phyloP scores from a whole-genome alignment of 2,888 invertebrate genomes.

The Cephonodes hylas region DNA sequence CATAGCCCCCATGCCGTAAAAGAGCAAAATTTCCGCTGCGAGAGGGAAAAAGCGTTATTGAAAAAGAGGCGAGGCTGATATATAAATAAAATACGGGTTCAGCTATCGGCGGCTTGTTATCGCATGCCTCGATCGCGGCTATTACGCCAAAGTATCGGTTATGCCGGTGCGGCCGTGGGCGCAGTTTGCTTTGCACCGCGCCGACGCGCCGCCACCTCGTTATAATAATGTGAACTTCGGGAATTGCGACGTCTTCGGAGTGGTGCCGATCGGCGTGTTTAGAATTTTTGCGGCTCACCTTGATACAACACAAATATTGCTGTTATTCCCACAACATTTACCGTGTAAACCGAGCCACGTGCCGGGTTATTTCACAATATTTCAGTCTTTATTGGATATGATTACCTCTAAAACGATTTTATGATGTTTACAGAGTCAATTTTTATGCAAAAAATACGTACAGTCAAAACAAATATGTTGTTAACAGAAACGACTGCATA shows the following conservation, averaged over 20 bases:
- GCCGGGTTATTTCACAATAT: neutral
- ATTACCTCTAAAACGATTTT: no score
- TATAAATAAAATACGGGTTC: slow-evolving; percentile 82
- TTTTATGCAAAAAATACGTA: neutral
- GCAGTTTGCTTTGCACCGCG: slow-evolving; percentile 73
- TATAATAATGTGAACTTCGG: slow-evolving; percentile 81
- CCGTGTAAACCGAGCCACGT: neutral
- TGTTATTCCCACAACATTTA: slow-evolving; percentile 1
- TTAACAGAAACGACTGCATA: slow-evolving; percentile 41
- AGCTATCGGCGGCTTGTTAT: slow-evolving; percentile 81
- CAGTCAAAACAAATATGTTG: neutral
- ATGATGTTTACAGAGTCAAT: no score
- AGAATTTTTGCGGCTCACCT: slow-evolving; percentile 12
- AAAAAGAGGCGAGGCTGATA: slow-evolving; percentile 77
- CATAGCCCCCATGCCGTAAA: slow-evolving; percentile 71
- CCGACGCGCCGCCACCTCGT: slow-evolving; percentile 74
- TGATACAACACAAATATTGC: slow-evolving; percentile 1
- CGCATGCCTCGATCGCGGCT: slow-evolving; percentile 76
- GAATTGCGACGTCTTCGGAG: slow-evolving; percentile 74
- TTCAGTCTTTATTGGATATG: no score
- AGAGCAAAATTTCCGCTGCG: slow-evolving; percentile 75
- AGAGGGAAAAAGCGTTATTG: slow-evolving; percentile 78
- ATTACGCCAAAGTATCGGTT: slow-evolving; percentile 77
- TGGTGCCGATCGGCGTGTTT: slow-evolving; percentile 20
- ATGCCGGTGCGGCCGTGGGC: slow-evolving; percentile 69